Evolutionary conservation across 2,797 vertebrate species (phyloP).

Genomic region (Lophotriccus pileatus): DNA sequence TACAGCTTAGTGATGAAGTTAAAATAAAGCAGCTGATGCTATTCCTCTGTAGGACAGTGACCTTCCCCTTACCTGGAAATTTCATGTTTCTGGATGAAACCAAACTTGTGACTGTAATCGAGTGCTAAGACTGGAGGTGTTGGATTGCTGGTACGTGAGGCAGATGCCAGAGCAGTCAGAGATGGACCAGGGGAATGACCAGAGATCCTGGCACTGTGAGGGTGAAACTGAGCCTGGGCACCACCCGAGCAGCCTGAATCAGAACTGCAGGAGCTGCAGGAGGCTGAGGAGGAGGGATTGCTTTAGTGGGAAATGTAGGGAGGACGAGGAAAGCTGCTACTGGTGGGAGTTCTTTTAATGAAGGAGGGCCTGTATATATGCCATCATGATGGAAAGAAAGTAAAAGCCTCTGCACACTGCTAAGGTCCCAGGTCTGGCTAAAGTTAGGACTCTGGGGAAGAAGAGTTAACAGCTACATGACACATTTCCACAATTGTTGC

Average conservation of each 20-base stretch:
- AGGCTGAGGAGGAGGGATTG: neutral
- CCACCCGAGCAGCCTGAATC: neutral
- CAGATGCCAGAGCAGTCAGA: neutral
- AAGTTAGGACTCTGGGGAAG: neutral
- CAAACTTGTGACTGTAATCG: neutral
- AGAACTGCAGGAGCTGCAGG: neutral
- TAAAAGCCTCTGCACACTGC: neutral
- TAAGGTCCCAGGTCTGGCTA: neutral
- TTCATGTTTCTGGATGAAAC: neutral
- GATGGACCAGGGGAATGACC: neutral
- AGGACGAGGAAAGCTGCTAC: neutral
- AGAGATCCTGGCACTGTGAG: neutral
- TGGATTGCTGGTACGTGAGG: neutral
- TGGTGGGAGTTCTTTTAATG: neutral
- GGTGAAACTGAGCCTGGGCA: neutral
- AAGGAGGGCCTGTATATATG: fast-evolving
- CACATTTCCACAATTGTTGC: neutral
- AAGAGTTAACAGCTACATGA: neutral
- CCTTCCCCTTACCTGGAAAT: neutral
- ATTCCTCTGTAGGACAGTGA: neutral
- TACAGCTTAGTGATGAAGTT: neutral
- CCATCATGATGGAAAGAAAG: neutral
- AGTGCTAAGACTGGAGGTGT: neutral
- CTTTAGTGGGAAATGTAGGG: neutral
- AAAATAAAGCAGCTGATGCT: neutral